Base-by-base conservation (phyloP, 2,113 vertebrate genomes). In the Caranx melampygus region DNA sequence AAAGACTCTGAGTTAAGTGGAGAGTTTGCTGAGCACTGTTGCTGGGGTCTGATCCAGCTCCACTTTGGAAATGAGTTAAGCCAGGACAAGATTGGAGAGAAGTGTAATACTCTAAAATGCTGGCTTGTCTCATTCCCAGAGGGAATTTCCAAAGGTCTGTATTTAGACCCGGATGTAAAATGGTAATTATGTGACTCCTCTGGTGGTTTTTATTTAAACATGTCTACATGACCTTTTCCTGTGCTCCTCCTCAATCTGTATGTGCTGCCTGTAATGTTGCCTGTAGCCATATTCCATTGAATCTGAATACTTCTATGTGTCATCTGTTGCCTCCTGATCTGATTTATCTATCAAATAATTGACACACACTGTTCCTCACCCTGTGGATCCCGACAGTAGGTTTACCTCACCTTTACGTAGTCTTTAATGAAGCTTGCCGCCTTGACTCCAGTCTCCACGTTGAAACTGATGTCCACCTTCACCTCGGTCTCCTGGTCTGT, bases 401-500 rank as follows among this genome's bases (percentile, higher is more conserved):
- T 8, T 0, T 12, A 1, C 37, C 88, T 85, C 72, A 99, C 98
- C 97, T 99, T 97, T 87, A 99, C 95, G 66, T 97, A 98, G 70
- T 97, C 97, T 94, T 97, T 98, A 87, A 99, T 99, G 92, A 99
- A 97, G 85, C 94, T 96, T 18, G 98, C 98, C 61, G 98, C 97
- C 94, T 97, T 98, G 69, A 99, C 97, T 26, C 98, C 98, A 40
- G 97, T 98, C 95, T 99, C 97, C 78, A 99, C 96, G 54, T 99
- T 99, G 89, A 99, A 99, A 92, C 98, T 99, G 94, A 99, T 99
- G 94, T 99, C 98, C 60, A 99, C 98, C 94, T 99, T 99, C 37
- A 99, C 97, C 63, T 99, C 98, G 0, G 98, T 99, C 92, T 98
- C 96, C 94, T 96, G 97, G 93, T 99, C 98, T 6, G 97, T 99